Base-by-base conservation (phyloP, 1,140 invertebrate species). In the Neodiprion virginianus region DNA sequence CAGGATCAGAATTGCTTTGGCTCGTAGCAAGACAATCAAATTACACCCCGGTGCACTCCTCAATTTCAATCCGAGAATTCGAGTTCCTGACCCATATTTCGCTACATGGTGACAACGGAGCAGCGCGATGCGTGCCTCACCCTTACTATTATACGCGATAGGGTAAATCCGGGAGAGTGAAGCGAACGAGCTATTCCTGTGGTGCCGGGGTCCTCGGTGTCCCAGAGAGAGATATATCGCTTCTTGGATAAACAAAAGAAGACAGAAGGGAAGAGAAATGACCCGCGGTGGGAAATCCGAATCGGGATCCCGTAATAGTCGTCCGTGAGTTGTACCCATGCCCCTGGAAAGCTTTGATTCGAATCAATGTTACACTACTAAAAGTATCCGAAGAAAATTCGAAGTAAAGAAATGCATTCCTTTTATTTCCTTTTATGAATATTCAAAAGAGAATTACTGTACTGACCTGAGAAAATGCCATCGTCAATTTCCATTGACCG, bases 191-290 rank as follows among this genome's bases (percentile, higher is more conserved):
- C 50, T 10, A 53, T 10, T 53, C 2, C n/a, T 53, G 50, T 14
- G 50, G 50, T 21, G 17, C 17, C 53, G 53, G 10, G 53, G 53
- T 75, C 50, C 72, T 66, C 67, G 40, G 61, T n/a, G 53, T 73
- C 76, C 74, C 48, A 50, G 67, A 47, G 67, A 69, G 53, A 61
- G 67, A 49, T 61, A 0, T 74, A 80, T 80, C 68, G 77, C 78
- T 78, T 78, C 76, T 78, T 72, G 73, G 74, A 78, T 78, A 78
- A 78, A 78, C 73, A 78, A 80, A 76, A 76, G 28, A 40, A 40
- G 73, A 48, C 69, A 1, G 8, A 50, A 47, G 68, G 69, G 72
- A 74, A 78, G 75, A 78, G 77, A 78, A 78, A 75, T 73, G 75
- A 78, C 73, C 77, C 76, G 80, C 17, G 67, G 67, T 12, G 14